phyloP scores from a whole-genome alignment of 2,113 vertebrate genomes.

The Pogonocichla stellata region DNA sequence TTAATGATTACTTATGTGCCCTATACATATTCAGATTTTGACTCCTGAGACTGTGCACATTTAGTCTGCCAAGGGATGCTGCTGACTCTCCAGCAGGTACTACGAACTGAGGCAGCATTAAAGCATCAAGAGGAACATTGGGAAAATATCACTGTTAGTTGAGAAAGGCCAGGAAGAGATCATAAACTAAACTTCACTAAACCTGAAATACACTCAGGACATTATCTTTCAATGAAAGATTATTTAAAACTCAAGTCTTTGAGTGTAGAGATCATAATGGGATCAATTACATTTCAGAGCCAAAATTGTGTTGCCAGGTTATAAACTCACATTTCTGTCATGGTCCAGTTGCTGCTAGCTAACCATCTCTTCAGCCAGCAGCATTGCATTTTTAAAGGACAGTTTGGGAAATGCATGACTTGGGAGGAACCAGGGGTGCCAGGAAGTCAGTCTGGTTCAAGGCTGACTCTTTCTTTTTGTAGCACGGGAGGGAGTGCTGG shows the following conservation, averaged over 20 bases:
- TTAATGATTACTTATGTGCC: neutral
- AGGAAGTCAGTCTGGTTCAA: neutral
- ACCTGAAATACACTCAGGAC: neutral
- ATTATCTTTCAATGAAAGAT: neutral
- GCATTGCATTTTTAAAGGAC: neutral
- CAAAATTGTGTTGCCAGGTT: neutral
- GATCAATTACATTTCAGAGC: neutral
- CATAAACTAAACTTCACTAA: neutral
- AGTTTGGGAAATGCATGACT: neutral
- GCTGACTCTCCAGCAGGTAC: neutral
- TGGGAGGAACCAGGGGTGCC: neutral
- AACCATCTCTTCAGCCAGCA: neutral
- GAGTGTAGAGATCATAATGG: neutral
- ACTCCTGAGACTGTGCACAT: slow-evolving; percentile 1
- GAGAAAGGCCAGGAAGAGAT: neutral
- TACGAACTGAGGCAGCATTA: neutral
- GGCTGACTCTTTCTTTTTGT: neutral
- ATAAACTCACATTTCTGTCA: neutral
- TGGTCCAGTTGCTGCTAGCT: neutral
- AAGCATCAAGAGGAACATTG: neutral
- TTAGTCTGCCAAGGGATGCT: neutral
- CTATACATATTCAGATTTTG: slow-evolving; percentile 27
- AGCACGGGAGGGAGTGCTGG: rapidly evolving
- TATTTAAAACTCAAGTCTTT: neutral
- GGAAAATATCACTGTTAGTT: neutral